phyloP scores from a whole-genome alignment of 2,888 invertebrate species.

The Sialis lutaria region DNA sequence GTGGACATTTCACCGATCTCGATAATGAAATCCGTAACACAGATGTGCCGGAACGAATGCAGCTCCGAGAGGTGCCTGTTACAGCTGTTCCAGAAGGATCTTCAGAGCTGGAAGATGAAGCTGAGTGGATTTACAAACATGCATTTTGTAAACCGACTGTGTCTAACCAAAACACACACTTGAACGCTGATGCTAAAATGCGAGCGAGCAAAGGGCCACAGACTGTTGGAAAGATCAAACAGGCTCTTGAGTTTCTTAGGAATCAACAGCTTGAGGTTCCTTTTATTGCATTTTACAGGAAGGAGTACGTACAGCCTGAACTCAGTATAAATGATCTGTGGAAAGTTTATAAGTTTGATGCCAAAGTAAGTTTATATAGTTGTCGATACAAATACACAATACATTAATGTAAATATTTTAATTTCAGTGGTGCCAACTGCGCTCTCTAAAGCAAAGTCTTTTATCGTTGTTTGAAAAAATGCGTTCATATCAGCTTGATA shows the following conservation, averaged over 20 bases:
- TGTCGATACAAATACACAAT: neutral
- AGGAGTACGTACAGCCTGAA: slow-evolving; percentile 93
- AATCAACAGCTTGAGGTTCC: slow-evolving; percentile 94
- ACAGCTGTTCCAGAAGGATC: slow-evolving; percentile 67
- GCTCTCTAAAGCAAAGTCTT: slow-evolving; percentile 68
- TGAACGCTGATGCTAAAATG: slow-evolving; percentile 32
- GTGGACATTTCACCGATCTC: slow-evolving; percentile 87
- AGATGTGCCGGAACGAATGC: slow-evolving; percentile 84
- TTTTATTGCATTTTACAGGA: slow-evolving; percentile 95
- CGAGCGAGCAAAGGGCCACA: slow-evolving; percentile 43
- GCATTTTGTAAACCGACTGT: slow-evolving; percentile 75
- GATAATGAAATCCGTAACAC: slow-evolving; percentile 82
- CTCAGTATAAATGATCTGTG: slow-evolving; percentile 89
- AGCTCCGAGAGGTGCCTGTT: slow-evolving; percentile 74
- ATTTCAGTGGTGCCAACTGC: slow-evolving; percentile 69
- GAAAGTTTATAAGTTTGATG: slow-evolving; percentile 94
- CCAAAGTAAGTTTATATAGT: slow-evolving; percentile 39
- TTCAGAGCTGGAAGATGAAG: slow-evolving; percentile 81
- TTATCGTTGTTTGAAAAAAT: slow-evolving; percentile 74
- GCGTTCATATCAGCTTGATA: slow-evolving; percentile 76
- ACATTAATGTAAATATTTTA: neutral
- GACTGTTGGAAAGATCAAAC: slow-evolving; percentile 78
- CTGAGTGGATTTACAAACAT: slow-evolving; percentile 93
- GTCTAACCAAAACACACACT: slow-evolving; percentile 53
- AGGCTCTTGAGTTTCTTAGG: slow-evolving; percentile 88